Evolutionary conservation across 2,113 vertebrate species (phyloP).

Genomic region (Colaptes auratus): DNA sequence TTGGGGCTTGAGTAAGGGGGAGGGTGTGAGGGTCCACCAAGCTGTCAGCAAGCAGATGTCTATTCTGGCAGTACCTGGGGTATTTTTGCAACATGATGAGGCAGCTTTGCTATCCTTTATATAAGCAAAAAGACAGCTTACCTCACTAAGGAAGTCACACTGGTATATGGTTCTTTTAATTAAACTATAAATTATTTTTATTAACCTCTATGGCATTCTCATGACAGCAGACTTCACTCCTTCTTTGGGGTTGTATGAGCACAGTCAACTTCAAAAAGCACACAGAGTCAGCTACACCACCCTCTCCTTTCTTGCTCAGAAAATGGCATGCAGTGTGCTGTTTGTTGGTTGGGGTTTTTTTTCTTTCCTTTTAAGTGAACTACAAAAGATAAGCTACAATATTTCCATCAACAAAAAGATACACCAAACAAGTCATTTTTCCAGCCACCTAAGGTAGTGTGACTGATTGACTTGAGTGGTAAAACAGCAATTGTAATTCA

Average conservation of each 20-base stretch:
- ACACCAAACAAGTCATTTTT: neutral
- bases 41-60: neutral
- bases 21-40: neutral
- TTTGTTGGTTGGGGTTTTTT: neutral
- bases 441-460: neutral
- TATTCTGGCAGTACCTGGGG: neutral
- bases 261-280: neutral
- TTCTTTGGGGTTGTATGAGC: neutral
- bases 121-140: neutral
- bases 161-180: neutral
- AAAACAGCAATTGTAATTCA: neutral
- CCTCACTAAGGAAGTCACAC: neutral
- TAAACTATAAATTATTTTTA: slow-evolving; percentile 17
- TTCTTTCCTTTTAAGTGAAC: neutral
- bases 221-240: neutral
- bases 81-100: neutral
- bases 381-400: neutral
- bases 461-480: neutral
- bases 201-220: neutral
- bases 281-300: neutral
- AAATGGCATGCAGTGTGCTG: neutral
- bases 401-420: neutral
- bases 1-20: neutral
- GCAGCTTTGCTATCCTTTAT: neutral
- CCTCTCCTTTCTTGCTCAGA: neutral